phyloP scores from a whole-genome alignment of 2,113 vertebrate species.

The Scopus umbretta region DNA sequence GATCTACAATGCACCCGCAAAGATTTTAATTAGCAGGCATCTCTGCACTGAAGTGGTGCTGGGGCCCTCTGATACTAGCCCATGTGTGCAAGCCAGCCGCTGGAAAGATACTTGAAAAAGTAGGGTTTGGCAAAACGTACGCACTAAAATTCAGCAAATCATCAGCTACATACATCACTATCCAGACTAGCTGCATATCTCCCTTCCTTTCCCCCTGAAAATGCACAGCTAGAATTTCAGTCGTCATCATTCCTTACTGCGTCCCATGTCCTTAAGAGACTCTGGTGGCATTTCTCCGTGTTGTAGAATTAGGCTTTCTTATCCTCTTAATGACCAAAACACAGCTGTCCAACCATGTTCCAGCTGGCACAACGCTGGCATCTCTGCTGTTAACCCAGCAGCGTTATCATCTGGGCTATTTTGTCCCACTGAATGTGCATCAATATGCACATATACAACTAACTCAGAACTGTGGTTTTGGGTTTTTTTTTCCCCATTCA shows the following conservation, averaged over 20 bases:
- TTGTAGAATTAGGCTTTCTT: constrained; percentile 33
- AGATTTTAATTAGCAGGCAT: background rate
- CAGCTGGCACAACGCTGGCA: background rate
- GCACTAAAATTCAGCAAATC: background rate
- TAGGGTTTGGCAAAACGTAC: background rate
- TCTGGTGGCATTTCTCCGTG: background rate
- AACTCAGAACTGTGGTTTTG: background rate
- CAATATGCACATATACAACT: background rate
- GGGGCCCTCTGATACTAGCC: background rate
- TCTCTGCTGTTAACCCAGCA: background rate
- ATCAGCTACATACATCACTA: background rate
- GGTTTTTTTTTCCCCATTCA: background rate
- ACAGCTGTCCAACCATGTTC: background rate
- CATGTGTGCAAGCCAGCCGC: background rate
- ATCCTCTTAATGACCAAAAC: constrained; percentile 47
- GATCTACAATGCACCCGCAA: background rate
- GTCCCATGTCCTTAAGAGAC: background rate
- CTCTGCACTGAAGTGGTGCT: background rate
- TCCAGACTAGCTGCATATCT: background rate
- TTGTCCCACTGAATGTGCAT: background rate
- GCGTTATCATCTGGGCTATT: background rate
- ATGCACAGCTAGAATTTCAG: background rate
- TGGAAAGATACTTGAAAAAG: background rate
- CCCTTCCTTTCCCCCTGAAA: background rate
- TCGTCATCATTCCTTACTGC: background rate